These are phyloP conservation scores for Drosophila varians DNA, from an alignment of 1,140 invertebrate genomes.

Conservation along the genomic window DNA sequence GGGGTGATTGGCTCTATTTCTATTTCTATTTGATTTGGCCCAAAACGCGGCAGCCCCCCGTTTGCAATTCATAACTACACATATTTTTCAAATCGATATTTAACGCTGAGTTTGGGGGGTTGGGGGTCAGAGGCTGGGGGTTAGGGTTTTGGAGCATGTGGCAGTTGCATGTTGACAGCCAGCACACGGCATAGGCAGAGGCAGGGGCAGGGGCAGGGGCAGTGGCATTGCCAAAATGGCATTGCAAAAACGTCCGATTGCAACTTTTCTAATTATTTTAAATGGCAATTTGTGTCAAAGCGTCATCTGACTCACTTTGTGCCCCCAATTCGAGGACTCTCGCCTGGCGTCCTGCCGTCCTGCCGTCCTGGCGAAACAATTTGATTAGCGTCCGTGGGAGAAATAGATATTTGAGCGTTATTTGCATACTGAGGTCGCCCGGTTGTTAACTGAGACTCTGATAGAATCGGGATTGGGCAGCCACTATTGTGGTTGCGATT, in stretches of 20 bases:
- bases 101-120: slow-evolving; percentile 58
- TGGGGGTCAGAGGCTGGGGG: no score
- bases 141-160: neutral
- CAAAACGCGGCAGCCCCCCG: neutral
- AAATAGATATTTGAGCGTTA: slow-evolving; percentile 21
- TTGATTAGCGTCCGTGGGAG: slow-evolving; percentile 56
- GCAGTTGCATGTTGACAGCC: slow-evolving; percentile 54
- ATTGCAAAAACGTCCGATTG: slow-evolving; percentile 60
- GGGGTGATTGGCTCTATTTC: slow-evolving; percentile 59
- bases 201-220: no score
- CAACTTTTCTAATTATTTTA: slow-evolving; percentile 81
- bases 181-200: no score
- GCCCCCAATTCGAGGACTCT: slow-evolving; percentile 14
- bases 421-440: neutral
- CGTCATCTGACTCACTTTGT: slow-evolving; percentile 58
- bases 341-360: no score
- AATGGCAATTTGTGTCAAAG: slow-evolving; percentile 77
- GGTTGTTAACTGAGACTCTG: slow-evolving; percentile 18
- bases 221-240: slow-evolving; percentile 51
- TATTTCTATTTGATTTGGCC: slow-evolving; percentile 74
- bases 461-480: slow-evolving; percentile 10
- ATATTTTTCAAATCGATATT: slow-evolving; percentile 79
- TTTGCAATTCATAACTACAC: slow-evolving; percentile 72
- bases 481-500: slow-evolving; percentile 5
- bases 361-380: slow-evolving; percentile 50